phyloP scores from a whole-genome alignment of 35 echinoderm and acorn worm species.

The Ptychodera flava region DNA sequence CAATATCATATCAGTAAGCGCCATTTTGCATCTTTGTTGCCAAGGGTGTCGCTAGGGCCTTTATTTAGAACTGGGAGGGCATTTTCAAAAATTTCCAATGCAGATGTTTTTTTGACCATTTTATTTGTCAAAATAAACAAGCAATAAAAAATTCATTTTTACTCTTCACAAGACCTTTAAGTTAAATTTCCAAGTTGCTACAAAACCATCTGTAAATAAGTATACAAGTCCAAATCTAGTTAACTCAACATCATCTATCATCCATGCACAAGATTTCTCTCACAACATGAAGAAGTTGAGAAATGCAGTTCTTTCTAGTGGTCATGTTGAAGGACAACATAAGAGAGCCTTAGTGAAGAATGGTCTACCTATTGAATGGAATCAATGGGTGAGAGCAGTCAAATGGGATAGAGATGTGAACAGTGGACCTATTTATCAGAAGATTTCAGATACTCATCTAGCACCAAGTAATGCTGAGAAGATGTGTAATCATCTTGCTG shows the following conservation, averaged over 20 bases:
- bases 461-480: background rate
- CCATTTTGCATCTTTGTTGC: too few species aligned
- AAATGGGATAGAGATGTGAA: slow-evolving; percentile 20
- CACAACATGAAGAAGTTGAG: slow-evolving; percentile 31
- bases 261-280: slow-evolving; percentile 18
- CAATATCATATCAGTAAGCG: too few species aligned
- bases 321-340: background rate
- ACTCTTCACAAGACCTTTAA: too few species aligned
- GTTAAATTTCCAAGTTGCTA: slow-evolving; percentile 8
- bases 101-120: too few species aligned
- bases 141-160: too few species aligned
- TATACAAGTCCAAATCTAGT: slow-evolving; percentile 17
- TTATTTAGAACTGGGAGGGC: too few species aligned
- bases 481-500: slow-evolving; percentile 21
- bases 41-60: too few species aligned
- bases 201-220: background rate
- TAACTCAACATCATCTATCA: background rate
- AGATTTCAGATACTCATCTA: slow-evolving; percentile 1
- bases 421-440: background rate
- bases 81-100: too few species aligned
- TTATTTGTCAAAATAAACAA: too few species aligned
- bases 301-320: slow-evolving; percentile 5
- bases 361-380: background rate
- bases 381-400: background rate
- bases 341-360: background rate